Percentiles rank a stretch among this genome's conserved stretches.
These are phyloP conservation scores for Paraplagusia blochii DNA, from an alignment of 2,113 vertebrate species.

Conservation along the genomic window DNA sequence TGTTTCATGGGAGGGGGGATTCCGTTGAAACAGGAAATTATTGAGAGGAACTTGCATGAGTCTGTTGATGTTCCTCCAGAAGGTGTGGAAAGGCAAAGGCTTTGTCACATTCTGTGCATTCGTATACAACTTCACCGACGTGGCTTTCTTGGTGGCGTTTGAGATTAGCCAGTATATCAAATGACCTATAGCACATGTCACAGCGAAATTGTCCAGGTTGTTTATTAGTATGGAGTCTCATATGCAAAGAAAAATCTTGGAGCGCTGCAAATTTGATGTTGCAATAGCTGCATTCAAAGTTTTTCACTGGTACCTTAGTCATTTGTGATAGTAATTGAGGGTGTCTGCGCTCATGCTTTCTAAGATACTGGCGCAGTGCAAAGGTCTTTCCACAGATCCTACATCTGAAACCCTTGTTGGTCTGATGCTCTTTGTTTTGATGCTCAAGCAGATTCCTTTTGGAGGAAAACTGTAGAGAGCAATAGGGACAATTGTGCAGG, in stretches of 20 bases:
- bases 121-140: constrained; percentile 77
- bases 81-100: constrained; percentile 78
- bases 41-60: constrained; percentile 50
- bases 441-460: constrained; percentile 69
- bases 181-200: constrained; percentile 80
- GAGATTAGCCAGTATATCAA: constrained; percentile 57
- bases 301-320: background rate
- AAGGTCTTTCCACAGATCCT: constrained; percentile 69
- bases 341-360: constrained; percentile 62
- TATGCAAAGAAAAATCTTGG: constrained; percentile 61
- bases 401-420: constrained; percentile 65
- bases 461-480: constrained; percentile 70
- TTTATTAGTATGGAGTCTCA: constrained; percentile 60
- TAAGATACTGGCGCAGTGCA: constrained; percentile 60
- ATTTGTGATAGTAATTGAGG: constrained; percentile 24
- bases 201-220: constrained; percentile 61
- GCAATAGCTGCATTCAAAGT: constrained; percentile 61
- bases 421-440: constrained; percentile 62
- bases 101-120: constrained; percentile 81
- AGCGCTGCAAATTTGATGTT: constrained; percentile 32
- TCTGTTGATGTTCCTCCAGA: constrained; percentile 74
- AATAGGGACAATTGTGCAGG: constrained; percentile 64
- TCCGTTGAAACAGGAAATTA: constrained; percentile 6
- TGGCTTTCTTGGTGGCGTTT: constrained; percentile 76
- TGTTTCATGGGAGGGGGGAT: background rate